These are phyloP conservation scores for Heliconius himera DNA, from an alignment of 1,140 invertebrate genomes.

Conservation along the genomic window DNA sequence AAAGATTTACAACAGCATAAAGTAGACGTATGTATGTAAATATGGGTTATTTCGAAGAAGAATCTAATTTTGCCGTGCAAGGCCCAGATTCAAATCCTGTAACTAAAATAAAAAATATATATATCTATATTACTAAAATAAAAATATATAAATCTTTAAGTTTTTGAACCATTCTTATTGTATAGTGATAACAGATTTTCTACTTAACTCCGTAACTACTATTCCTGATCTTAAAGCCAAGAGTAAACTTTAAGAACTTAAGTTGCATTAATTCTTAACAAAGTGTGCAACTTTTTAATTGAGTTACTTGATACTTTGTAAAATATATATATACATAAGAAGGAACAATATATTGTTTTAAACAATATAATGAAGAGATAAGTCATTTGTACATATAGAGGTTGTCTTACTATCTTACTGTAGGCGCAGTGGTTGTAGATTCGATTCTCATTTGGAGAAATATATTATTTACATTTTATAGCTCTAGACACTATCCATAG, in stretches of 20 bases:
- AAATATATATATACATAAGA: neutral
- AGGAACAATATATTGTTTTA: no score
- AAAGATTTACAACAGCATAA: no score
- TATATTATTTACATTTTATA: no score
- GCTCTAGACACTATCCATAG: no score
- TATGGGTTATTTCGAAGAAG: no score
- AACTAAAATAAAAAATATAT: neutral
- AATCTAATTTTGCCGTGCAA: no score
- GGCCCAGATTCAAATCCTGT: no score
- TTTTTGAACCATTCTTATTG: neutral
- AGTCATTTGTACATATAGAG: neutral
- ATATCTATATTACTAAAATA: no score
- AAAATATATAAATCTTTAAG: neutral
- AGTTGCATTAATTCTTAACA: constrained; percentile 2
- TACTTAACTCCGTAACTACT: neutral
- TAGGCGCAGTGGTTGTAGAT: neutral
- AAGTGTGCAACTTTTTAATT: constrained; percentile 7
- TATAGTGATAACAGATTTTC: neutral
- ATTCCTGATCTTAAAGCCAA: neutral
- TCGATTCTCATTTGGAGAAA: neutral
- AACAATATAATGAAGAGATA: neutral
- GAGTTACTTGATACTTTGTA: constrained; percentile 8
- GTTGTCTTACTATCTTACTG: no score
- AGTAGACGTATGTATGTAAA: no score
- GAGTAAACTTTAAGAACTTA: neutral